Evolutionary conservation across 2,888 invertebrate species (phyloP).

Genomic region (Ochropleura leucogaster): DNA sequence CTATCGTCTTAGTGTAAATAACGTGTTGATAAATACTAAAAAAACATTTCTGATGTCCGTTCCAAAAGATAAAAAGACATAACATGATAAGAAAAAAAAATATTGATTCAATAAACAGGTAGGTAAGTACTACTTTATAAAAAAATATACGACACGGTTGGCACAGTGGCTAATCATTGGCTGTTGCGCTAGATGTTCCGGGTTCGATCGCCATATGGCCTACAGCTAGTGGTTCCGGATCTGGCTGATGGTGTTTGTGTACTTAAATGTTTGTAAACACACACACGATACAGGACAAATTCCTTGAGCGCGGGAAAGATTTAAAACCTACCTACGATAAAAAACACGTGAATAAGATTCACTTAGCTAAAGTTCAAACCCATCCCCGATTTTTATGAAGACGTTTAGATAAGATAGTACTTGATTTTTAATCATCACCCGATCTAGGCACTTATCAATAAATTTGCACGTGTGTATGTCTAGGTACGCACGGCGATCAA

Average conservation of each 20-base stretch:
- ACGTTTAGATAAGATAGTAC: conserved; percentile 7
- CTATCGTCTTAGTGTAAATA: neutral
- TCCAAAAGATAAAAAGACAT: neutral
- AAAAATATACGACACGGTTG: no score
- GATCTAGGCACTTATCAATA: neutral
- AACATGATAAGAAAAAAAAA: conserved; percentile 20
- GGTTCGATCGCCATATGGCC: no score
- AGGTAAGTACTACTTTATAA: neutral
- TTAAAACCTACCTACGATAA: neutral
- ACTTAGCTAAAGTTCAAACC: neutral
- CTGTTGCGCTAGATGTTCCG: no score
- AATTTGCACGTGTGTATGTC: neutral
- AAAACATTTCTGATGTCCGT: neutral
- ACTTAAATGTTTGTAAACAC: no score
- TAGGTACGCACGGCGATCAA: no score
- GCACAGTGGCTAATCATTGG: no score
- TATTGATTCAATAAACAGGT: neutral
- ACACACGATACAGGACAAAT: no score
- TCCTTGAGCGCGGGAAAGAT: no score
- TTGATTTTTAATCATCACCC: neutral
- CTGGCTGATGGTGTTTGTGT: no score
- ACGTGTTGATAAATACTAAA: neutral
- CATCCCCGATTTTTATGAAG: neutral
- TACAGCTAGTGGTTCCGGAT: no score
- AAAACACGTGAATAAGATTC: conserved; percentile 2